A percentile compares a stretch with the other conserved stretches of the same genome.
phyloP scores from a whole-genome alignment of 2,113 vertebrate species.

The Puffinus mauretanicus region DNA sequence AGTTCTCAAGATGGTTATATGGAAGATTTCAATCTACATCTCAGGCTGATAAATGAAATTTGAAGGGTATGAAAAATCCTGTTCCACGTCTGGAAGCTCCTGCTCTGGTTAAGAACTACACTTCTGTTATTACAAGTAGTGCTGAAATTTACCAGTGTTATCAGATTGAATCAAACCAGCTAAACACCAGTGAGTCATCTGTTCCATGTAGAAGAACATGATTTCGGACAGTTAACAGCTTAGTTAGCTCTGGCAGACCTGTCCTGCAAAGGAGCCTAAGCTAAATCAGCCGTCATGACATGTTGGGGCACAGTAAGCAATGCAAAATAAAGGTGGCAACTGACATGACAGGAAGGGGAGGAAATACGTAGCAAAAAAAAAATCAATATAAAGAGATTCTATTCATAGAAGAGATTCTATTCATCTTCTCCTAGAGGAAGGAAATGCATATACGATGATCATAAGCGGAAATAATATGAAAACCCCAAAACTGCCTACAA shows the following conservation, averaged over 20 bases:
- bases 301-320: neutral
- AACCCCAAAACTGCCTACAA: neutral
- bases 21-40: neutral
- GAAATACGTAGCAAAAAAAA: neutral
- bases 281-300: neutral
- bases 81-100: neutral
- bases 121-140: neutral
- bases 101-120: neutral
- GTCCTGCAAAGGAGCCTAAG: neutral
- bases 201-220: neutral
- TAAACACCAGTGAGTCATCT: neutral
- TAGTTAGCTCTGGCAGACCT: neutral
- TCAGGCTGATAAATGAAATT: neutral
- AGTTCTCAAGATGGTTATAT: neutral
- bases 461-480: neutral
- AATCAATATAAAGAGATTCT: neutral
- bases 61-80: neutral
- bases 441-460: neutral
- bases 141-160: neutral
- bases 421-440: neutral
- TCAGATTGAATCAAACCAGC: neutral
- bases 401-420: neutral
- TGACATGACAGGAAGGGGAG: neutral
- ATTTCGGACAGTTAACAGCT: neutral
- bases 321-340: neutral